phyloP scores from a whole-genome alignment of 1,140 invertebrate species.

The Agraylea sexmaculata region DNA sequence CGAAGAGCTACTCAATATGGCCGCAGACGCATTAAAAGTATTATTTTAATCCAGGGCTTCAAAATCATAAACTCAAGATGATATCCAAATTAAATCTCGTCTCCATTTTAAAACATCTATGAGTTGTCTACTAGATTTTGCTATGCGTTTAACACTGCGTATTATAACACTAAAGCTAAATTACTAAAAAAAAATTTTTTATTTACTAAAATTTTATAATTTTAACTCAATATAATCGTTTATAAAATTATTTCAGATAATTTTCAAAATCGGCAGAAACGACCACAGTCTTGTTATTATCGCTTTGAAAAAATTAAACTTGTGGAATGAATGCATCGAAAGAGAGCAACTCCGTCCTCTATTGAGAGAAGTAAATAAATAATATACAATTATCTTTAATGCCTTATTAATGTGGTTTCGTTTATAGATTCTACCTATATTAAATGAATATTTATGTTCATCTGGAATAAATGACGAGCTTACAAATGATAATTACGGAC shows the following conservation, averaged over 20 bases:
- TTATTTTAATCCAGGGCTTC: too few relatives aligned
- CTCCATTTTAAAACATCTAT: too few relatives aligned
- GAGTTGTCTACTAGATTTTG: too few relatives aligned
- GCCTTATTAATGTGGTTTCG: slow-evolving; percentile 3
- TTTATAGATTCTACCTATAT: slow-evolving; percentile 14
- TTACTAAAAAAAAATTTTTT: too few relatives aligned
- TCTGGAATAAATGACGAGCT: slow-evolving; percentile 15
- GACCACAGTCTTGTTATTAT: slow-evolving; percentile 11
- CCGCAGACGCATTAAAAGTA: slow-evolving; percentile 16
- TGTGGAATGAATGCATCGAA: slow-evolving; percentile 15
- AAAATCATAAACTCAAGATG: too few relatives aligned
- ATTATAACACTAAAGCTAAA: too few relatives aligned
- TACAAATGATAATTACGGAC: background rate
- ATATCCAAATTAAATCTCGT: too few relatives aligned
- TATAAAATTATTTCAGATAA: slow-evolving; percentile 13
- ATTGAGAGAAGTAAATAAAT: slow-evolving; percentile 9
- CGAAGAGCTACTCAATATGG: slow-evolving; percentile 8
- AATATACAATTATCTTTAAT: background rate
- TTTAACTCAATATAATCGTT: too few relatives aligned
- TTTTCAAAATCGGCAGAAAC: slow-evolving; percentile 14
- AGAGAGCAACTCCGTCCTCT: slow-evolving; percentile 8
- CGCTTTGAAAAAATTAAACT: slow-evolving; percentile 14
- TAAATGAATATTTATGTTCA: slow-evolving; percentile 20
- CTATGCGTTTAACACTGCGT: too few relatives aligned
- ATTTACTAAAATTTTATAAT: too few relatives aligned